phyloP scores from a whole-genome alignment of 37 sponge, comb jelly and placozoan genomes.

The Chondrilla cf. caribensis region DNA sequence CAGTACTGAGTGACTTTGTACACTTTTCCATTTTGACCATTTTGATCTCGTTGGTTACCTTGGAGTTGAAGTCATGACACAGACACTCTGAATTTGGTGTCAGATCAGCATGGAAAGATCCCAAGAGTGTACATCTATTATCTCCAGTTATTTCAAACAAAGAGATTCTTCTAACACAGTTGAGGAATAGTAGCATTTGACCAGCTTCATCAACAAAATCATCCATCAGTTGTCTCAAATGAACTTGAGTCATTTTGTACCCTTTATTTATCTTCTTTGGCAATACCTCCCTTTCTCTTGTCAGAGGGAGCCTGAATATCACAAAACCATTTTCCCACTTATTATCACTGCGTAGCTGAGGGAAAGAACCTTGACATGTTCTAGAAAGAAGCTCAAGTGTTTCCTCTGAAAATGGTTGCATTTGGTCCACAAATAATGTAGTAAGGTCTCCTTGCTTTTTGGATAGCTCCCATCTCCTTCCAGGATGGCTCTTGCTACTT shows the following conservation, averaged over 20 bases:
- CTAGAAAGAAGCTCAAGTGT: background rate
- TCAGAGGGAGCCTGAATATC: conserved; percentile 56
- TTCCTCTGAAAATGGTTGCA: conserved; percentile 44
- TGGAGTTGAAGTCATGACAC: background rate
- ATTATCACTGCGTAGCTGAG: background rate
- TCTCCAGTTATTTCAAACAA: conserved; percentile 50
- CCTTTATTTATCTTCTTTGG: background rate
- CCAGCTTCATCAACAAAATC: background rate
- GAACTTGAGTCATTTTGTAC: background rate
- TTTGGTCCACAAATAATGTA: conserved; percentile 41
- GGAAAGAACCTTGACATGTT: background rate
- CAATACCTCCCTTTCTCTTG: conserved; percentile 10
- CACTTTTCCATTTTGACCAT: no score
- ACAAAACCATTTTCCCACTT: conserved; percentile 40
- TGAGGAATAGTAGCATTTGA: conserved; percentile 53
- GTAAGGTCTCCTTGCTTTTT: background rate
- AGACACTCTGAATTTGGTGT: no score
- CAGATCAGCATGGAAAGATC: background rate
- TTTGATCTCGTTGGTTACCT: background rate
- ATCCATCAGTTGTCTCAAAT: conserved; percentile 18
- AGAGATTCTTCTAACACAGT: conserved; percentile 44
- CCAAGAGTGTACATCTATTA: conserved; percentile 16
- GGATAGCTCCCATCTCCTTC: background rate
- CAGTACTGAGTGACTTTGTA: background rate
- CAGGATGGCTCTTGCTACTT: background rate